Conservation (phyloP, 1,140 invertebrate species). For the Neoseiulus cucumeris region DNA sequence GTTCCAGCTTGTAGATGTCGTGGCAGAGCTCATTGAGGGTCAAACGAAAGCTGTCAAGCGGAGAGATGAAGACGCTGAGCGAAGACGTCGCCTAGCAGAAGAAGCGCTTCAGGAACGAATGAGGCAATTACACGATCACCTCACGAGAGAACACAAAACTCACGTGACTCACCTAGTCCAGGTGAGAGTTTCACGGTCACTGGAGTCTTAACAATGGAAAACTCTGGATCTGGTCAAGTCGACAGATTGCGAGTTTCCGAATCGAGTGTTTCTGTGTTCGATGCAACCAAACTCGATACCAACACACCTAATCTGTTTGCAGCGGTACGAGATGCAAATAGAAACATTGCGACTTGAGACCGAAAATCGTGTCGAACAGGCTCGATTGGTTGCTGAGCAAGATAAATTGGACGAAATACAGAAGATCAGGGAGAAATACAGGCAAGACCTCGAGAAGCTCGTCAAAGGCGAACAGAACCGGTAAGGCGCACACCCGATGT, state of each 20-base stretch:
- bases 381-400: background rate
- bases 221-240: no score
- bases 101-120: background rate
- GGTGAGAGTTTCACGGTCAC: no score
- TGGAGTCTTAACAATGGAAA: no score
- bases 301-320: no score
- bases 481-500: no score
- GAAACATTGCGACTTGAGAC: background rate
- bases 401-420: background rate
- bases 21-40: background rate
- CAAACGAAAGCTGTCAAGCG: background rate
- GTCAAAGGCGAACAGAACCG: background rate
- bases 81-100: background rate
- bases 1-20: background rate
- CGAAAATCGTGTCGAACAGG: background rate
- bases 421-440: background rate
- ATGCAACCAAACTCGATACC: no score
- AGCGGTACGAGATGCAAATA: conserved; percentile 1
- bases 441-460: background rate
- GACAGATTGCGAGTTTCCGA: no score
- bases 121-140: background rate
- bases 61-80: background rate
- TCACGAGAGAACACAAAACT: background rate
- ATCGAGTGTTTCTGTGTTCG: no score
- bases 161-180: no score